Conservation (phyloP, 2,797 vertebrate genomes). For the Coracias cyanogaster region DNA sequence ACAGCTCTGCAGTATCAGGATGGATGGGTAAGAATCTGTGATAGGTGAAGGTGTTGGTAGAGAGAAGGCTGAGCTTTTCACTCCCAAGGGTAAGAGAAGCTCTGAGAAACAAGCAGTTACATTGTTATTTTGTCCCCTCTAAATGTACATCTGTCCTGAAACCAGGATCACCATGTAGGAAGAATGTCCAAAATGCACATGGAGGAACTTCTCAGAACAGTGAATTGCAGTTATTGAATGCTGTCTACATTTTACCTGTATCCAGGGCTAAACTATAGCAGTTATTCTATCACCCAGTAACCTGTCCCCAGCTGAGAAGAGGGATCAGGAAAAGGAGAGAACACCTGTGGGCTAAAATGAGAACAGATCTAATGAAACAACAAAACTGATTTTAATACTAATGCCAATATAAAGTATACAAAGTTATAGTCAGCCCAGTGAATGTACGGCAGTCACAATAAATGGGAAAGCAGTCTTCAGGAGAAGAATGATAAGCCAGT, state of each 20-base stretch:
- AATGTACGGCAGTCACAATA: too few relatives aligned
- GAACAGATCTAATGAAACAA: too few relatives aligned
- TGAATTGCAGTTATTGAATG: background rate
- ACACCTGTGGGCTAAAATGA: too few relatives aligned
- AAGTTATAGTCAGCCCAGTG: too few relatives aligned
- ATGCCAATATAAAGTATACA: too few relatives aligned
- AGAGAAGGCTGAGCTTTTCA: background rate
- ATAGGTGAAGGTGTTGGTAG: background rate
- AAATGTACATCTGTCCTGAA: background rate
- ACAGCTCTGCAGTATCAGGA: background rate
- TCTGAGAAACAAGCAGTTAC: background rate
- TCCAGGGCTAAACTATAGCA: background rate
- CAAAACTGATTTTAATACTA: too few relatives aligned
- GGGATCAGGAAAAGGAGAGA: too few relatives aligned
- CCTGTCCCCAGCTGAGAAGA: too few relatives aligned
- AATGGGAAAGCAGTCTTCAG: too few relatives aligned
- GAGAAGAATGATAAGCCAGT: too few relatives aligned
- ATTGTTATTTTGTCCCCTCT: background rate
- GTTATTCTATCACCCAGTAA: too few relatives aligned
- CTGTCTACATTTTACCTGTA: background rate
- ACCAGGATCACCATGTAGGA: background rate
- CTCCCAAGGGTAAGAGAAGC: background rate
- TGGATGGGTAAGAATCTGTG: background rate
- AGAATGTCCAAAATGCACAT: background rate
- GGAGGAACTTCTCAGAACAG: background rate